Percentiles rank a stretch among this genome's conserved stretches.
Conservation (phyloP, 1,140 invertebrate species). For the Heterodera schachtii region DNA sequence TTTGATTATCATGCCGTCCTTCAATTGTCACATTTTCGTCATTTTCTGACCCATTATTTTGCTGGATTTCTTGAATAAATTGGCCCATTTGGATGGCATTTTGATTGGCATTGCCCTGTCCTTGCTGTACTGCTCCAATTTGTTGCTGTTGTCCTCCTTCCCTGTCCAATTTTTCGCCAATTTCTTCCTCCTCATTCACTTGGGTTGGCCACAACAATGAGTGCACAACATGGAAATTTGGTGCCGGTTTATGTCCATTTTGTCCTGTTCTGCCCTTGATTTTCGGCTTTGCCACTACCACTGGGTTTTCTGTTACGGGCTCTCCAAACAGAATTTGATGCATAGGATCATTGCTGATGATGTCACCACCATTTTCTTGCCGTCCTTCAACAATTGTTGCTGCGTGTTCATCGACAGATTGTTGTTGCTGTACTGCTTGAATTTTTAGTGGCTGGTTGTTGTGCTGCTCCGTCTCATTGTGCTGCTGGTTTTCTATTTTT, state of each 20-base stretch:
- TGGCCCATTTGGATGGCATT: no score
- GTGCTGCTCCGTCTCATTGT: not conserved
- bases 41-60: not conserved
- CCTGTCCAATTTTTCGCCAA: not conserved
- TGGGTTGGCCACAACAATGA: not conserved
- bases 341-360: constrained; percentile 13
- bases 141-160: not conserved
- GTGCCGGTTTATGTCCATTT: not conserved
- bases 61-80: not conserved
- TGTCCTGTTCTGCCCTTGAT: not conserved
- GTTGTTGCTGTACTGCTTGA: not conserved
- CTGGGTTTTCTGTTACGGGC: not conserved
- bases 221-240: not conserved
- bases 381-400: not conserved
- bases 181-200: no score
- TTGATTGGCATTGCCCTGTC: not conserved
- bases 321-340: constrained; percentile 30
- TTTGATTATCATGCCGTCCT: not conserved
- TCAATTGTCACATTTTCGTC: no score
- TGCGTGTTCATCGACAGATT: not conserved
- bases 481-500: no score
- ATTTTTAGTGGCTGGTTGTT: not conserved
- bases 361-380: not conserved
- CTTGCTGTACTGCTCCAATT: not conserved
- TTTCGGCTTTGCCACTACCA: not conserved